phyloP scores from a whole-genome alignment of 1,140 invertebrate species.

The Onthophagus taurus region DNA sequence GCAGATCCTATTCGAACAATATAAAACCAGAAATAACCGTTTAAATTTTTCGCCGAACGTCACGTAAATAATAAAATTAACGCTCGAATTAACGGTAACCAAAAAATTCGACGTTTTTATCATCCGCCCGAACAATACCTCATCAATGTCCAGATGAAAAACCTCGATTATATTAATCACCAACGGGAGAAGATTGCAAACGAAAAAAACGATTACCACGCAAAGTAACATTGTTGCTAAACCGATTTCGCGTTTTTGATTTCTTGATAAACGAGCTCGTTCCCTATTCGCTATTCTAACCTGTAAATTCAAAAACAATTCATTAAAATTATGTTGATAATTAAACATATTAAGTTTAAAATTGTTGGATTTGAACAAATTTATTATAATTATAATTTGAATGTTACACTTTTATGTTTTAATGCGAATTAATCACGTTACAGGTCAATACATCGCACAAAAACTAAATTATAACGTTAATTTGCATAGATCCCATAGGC shows the following conservation, averaged over 20 bases:
- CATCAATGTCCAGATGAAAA: conserved; percentile 44
- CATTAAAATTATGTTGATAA: not conserved
- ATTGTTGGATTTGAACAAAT: too few relatives aligned
- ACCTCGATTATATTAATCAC: conserved; percentile 82
- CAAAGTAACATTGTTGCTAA: conserved; percentile 88
- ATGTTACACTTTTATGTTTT: too few relatives aligned
- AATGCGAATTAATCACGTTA: too few relatives aligned
- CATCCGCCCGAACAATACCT: conserved; percentile 59
- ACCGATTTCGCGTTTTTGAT: conserved; percentile 78
- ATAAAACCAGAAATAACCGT: conserved; percentile 75
- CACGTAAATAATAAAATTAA: conserved; percentile 96
- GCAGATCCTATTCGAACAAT: conserved; percentile 57
- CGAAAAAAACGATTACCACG: conserved; percentile 88
- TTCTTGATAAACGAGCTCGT: conserved; percentile 65
- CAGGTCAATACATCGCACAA: too few relatives aligned
- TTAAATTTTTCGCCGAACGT: conserved; percentile 96
- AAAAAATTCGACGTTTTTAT: conserved; percentile 85
- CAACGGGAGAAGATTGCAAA: conserved; percentile 87
- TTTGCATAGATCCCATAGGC: too few relatives aligned
- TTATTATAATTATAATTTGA: too few relatives aligned
- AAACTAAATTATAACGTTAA: too few relatives aligned
- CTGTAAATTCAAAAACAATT: conserved; percentile 39
- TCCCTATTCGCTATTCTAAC: conserved; percentile 75
- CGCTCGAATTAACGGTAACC: conserved; percentile 91
- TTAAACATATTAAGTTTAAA: too few relatives aligned